Conservation (phyloP, 2,797 vertebrate species). For the Catamblyrhynchus diadema region DNA sequence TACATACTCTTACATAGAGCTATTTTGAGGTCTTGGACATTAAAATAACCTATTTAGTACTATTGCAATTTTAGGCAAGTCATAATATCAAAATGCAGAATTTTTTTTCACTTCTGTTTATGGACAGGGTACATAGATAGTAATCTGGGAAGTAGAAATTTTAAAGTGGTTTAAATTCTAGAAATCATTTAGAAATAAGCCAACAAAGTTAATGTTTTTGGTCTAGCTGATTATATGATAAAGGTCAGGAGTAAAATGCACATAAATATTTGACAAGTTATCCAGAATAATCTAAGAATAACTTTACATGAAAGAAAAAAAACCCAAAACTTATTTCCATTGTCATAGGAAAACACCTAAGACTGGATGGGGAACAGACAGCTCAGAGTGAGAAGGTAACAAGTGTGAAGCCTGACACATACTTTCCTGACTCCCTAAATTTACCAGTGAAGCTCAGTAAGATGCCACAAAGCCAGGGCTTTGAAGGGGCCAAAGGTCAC, state of each 20-base stretch:
- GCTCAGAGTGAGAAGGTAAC: background rate
- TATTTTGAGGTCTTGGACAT: background rate
- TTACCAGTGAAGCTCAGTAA: background rate
- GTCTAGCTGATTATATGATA: background rate
- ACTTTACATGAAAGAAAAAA: background rate
- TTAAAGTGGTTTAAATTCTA: background rate
- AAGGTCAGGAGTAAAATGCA: background rate
- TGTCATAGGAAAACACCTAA: background rate
- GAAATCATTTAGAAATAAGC: background rate
- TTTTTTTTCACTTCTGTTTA: background rate
- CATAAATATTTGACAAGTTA: background rate
- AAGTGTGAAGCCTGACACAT: background rate
- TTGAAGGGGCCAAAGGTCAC: background rate
- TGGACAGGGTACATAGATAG: background rate
- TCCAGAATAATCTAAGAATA: background rate
- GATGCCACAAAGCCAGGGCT: background rate
- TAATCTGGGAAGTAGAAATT: background rate
- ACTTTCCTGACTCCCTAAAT: background rate
- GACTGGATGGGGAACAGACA: background rate
- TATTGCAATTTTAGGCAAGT: background rate
- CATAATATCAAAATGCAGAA: background rate
- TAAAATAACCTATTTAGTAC: background rate
- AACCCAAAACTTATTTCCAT: background rate
- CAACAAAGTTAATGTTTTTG: background rate
- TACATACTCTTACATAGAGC: background rate